Evolutionary conservation across 2,113 vertebrate genomes (phyloP).

Genomic region (Hemibagrus wyckioides): DNA sequence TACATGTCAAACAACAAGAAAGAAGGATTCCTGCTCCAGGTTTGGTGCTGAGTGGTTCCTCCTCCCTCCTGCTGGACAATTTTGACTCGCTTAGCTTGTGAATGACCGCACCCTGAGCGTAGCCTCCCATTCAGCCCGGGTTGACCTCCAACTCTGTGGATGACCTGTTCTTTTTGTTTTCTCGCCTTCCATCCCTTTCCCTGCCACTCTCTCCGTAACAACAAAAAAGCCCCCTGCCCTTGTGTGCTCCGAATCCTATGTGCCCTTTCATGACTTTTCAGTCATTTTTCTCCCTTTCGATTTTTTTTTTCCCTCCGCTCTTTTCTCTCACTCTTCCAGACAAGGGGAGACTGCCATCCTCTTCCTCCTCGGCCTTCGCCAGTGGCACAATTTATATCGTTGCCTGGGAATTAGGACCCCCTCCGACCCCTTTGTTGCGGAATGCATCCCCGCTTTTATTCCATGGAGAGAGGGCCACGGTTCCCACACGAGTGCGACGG

Average conservation of each 20-base stretch:
- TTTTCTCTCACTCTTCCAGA: constrained; percentile 67
- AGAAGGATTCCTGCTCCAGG: background rate
- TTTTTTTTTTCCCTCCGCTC: constrained; percentile 68
- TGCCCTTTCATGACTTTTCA: constrained; percentile 70
- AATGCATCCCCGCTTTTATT: constrained; percentile 81
- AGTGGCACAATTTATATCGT: constrained; percentile 86
- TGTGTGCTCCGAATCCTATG: constrained; percentile 39
- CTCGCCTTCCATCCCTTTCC: constrained; percentile 74
- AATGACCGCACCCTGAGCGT: constrained; percentile 59
- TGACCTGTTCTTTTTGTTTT: constrained; percentile 77
- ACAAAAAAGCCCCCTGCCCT: constrained; percentile 50
- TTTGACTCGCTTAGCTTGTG: constrained; percentile 62
- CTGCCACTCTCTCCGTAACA: constrained; percentile 56
- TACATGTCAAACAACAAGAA: constrained; percentile 1
- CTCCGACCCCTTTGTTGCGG: constrained; percentile 80
- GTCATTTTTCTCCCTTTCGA: constrained; percentile 66
- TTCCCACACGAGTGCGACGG: constrained; percentile 62
- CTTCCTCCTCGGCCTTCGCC: constrained; percentile 60
- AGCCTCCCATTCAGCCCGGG: constrained; percentile 68
- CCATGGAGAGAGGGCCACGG: constrained; percentile 54
- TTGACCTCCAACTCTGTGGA: constrained; percentile 79
- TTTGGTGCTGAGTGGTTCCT: constrained; percentile 17
- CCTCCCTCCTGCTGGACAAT: constrained; percentile 51
- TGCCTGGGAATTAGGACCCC: constrained; percentile 86
- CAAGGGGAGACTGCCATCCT: constrained; percentile 30